Conservation (phyloP, 2,797 vertebrate genomes). For the Acanthopagrus latus region DNA sequence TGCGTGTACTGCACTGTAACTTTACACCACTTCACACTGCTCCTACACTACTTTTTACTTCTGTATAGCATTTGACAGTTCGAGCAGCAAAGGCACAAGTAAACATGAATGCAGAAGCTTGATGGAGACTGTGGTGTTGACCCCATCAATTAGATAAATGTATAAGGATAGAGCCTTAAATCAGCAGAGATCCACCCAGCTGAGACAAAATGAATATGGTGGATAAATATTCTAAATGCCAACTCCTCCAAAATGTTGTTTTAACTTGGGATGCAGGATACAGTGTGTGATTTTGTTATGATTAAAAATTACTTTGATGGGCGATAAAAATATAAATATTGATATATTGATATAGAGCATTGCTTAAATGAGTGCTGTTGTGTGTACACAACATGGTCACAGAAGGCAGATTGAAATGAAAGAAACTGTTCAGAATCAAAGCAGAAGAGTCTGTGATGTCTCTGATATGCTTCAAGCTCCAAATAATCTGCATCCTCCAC, state of each 20-base stretch:
- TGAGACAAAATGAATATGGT: not conserved
- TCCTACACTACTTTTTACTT: not conserved
- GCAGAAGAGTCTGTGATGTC: too few species aligned
- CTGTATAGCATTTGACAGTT: not conserved
- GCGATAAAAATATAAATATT: too few species aligned
- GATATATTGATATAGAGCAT: too few species aligned
- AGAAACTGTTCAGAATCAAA: too few species aligned
- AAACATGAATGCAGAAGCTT: not conserved
- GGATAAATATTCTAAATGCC: not conserved
- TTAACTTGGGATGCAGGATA: too few species aligned
- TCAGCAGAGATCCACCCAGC: not conserved
- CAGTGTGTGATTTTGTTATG: too few species aligned
- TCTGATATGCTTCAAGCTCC: too few species aligned
- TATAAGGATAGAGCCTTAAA: not conserved
- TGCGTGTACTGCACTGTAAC: not conserved
- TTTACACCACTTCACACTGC: not conserved
- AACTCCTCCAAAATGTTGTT: too few species aligned
- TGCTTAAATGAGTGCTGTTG: too few species aligned
- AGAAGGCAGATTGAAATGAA: not conserved
- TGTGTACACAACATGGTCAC: not conserved
- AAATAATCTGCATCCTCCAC: not conserved
- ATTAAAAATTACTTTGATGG: too few species aligned
- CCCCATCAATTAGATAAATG: not conserved
- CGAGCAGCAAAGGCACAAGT: not conserved
- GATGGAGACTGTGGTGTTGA: not conserved